phyloP scores from a whole-genome alignment of 2,888 invertebrate species.

The Dasysyrphus tricinctus region DNA sequence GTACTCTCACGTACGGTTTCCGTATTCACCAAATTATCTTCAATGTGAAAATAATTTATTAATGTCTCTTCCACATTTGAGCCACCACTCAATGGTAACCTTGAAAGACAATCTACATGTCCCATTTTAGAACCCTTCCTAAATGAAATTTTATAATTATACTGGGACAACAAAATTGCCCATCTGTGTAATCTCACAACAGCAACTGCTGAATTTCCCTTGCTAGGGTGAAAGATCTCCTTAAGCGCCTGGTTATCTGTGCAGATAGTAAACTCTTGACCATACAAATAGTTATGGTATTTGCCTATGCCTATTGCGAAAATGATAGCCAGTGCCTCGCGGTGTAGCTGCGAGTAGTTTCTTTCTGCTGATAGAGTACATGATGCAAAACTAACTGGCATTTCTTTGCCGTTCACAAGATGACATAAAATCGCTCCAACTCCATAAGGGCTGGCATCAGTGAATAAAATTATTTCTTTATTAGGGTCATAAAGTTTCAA shows the following conservation, averaged over 20 bases:
- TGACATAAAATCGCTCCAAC: constrained; percentile 14
- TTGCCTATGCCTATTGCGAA: neutral
- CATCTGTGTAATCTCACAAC: neutral
- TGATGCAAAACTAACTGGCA: neutral
- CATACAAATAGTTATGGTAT: neutral
- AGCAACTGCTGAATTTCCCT: neutral
- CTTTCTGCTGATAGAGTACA: neutral
- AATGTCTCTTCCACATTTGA: neutral
- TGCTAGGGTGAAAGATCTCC: neutral
- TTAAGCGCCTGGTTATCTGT: neutral
- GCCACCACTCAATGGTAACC: neutral
- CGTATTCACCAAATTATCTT: neutral
- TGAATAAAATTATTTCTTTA: neutral
- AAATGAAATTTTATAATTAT: too few relatives aligned
- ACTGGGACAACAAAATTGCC: neutral
- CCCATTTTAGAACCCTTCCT: neutral
- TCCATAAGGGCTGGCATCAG: neutral
- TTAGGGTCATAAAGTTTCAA: neutral
- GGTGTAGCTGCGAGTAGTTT: neutral
- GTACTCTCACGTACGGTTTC: neutral
- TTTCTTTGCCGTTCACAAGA: constrained; percentile 3
- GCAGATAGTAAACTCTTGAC: neutral
- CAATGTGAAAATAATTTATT: neutral
- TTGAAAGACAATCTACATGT: neutral
- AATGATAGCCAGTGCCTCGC: neutral